Percentiles rank a stretch among this genome's conserved stretches.
phyloP scores from a whole-genome alignment of 2,797 vertebrate species.

The Linurgus olivaceus region DNA sequence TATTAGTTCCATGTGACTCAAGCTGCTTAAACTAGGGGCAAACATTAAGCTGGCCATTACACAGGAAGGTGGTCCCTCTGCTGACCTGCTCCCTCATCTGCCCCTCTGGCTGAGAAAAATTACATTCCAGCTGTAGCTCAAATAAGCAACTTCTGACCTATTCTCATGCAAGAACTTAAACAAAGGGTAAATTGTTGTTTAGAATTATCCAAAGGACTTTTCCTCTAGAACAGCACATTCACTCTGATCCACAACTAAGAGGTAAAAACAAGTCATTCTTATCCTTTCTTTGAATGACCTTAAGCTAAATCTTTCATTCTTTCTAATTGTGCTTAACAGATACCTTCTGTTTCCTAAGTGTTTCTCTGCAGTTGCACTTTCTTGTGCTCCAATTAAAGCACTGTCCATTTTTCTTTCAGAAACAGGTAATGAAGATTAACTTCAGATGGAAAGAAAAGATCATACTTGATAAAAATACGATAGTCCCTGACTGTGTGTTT shows the following conservation, averaged over 20 bases:
- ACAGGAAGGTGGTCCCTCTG: not conserved
- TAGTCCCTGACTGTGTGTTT: not conserved
- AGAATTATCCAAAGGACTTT: not conserved
- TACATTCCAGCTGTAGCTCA: not conserved
- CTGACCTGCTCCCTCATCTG: not conserved
- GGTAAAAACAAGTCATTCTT: not conserved
- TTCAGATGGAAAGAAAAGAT: not conserved
- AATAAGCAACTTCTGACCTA: not conserved
- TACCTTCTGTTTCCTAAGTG: not conserved
- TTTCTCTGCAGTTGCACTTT: not conserved
- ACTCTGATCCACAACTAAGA: not conserved
- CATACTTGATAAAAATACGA: not conserved
- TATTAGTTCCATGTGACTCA: not conserved
- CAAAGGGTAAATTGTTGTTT: not conserved
- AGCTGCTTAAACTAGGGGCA: not conserved
- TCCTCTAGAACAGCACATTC: not conserved
- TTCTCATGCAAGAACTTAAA: not conserved
- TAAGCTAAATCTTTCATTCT: not conserved
- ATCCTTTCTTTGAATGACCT: not conserved
- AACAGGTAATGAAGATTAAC: not conserved
- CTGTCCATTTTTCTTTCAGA: not conserved
- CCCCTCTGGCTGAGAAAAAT: not conserved
- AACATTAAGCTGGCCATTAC: rapidly evolving
- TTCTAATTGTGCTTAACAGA: conserved; percentile 7
- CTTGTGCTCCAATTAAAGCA: not conserved